These are phyloP conservation scores for Vireo griseus DNA, from an alignment of 2,797 vertebrate species.

Conservation along the genomic window DNA sequence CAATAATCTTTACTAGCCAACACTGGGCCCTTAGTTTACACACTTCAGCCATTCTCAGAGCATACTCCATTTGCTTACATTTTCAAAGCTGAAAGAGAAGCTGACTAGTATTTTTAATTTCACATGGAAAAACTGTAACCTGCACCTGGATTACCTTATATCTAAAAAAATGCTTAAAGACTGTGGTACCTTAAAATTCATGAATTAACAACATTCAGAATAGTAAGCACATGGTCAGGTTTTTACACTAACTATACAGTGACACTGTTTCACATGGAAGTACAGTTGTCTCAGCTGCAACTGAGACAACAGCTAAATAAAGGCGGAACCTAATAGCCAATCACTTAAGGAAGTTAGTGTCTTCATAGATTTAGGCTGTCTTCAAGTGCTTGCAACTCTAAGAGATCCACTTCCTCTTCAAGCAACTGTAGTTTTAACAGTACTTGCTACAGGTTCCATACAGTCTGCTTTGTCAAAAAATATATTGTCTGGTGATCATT, in stretches of 20 bases:
- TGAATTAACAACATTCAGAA: neutral
- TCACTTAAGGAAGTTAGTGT: neutral
- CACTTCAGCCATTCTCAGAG: neutral
- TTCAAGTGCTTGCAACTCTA: neutral
- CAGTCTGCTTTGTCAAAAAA: neutral
- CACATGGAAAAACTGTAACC: neutral
- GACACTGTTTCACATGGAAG: neutral
- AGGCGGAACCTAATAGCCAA: neutral
- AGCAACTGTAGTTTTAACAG: neutral
- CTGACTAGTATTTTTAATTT: neutral
- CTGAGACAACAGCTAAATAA: neutral
- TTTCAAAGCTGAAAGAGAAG: neutral
- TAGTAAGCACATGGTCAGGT: accelerated
- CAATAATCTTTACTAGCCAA: neutral
- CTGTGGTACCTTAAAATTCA: neutral
- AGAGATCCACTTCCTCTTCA: neutral
- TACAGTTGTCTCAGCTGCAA: neutral
- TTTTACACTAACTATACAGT: neutral
- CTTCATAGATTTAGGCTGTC: neutral
- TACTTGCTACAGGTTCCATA: neutral
- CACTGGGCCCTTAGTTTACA: neutral
- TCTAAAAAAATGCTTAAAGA: neutral
- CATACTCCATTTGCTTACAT: neutral
- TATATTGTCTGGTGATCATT: neutral
- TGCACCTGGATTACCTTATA: neutral